Conservation (phyloP, 2,113 vertebrate genomes). For the Saguinus midas region DNA sequence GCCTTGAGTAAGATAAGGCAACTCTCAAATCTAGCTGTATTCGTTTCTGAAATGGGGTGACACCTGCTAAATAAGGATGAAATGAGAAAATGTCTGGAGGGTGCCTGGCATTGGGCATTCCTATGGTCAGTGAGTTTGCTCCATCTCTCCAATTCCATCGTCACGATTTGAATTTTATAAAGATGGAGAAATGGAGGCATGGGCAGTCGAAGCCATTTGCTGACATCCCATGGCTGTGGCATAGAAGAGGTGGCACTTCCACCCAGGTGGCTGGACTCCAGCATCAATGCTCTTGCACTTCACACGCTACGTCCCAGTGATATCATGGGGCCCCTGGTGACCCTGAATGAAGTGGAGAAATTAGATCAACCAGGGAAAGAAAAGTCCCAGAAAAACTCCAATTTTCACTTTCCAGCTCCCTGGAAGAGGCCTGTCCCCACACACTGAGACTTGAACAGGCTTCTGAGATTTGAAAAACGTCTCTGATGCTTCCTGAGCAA, state of each 20-base stretch:
- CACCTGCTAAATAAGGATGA: not conserved
- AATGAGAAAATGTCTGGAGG: not conserved
- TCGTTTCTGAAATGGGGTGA: not conserved
- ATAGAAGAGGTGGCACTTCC: not conserved
- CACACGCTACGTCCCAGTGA: fast-evolving
- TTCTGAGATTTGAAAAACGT: not conserved
- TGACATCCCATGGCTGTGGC: not conserved
- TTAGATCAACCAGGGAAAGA: not conserved
- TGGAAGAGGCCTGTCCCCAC: not conserved
- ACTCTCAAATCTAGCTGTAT: not conserved
- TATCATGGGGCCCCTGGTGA: not conserved
- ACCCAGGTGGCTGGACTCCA: not conserved
- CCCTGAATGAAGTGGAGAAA: not conserved
- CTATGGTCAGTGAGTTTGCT: fast-evolving
- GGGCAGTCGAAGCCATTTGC: not conserved
- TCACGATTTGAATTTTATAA: not conserved
- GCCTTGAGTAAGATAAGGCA: not conserved
- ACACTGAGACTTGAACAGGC: conserved; percentile 18
- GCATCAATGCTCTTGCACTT: fast-evolving
- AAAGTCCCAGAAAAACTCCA: conserved; percentile 25
- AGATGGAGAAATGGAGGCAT: not conserved
- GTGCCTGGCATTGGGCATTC: fast-evolving
- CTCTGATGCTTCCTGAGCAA: not conserved
- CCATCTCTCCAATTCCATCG: fast-evolving
- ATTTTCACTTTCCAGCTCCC: conserved; percentile 45